A percentile compares a stretch with the other conserved stretches of the same genome.
Conservation (phyloP, 2,113 vertebrate genomes). For the Xenopus borealis region DNA sequence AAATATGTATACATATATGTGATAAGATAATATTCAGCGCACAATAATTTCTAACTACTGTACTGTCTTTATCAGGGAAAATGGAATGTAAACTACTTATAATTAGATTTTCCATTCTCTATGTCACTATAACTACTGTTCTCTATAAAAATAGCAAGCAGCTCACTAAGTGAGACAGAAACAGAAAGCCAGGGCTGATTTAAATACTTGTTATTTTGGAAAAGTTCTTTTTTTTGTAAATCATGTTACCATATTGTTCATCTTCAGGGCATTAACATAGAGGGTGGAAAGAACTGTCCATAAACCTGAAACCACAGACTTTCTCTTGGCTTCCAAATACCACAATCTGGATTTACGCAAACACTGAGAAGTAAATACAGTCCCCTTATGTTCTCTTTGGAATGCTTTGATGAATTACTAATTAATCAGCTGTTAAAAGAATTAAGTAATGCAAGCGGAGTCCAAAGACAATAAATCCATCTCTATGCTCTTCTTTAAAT, state of each 20-base stretch:
- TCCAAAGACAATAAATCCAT: neutral
- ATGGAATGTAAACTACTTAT: no score
- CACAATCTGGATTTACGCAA: slow-evolving; percentile 34
- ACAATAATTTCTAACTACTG: no score
- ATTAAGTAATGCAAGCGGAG: slow-evolving; percentile 5
- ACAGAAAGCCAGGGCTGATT: no score
- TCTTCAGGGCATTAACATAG: slow-evolving; percentile 15
- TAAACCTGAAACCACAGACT: slow-evolving; percentile 18
- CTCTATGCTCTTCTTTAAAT: neutral
- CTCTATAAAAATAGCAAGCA: no score
- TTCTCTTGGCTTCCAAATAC: slow-evolving; percentile 35
- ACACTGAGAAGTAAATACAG: slow-evolving; percentile 20
- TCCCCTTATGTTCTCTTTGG: slow-evolving; percentile 21
- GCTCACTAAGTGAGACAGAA: neutral
- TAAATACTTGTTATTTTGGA: slow-evolving; percentile 6
- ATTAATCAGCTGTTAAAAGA: slow-evolving; percentile 2
- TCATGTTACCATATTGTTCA: slow-evolving; percentile 9
- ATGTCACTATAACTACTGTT: no score
- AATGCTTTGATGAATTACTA: neutral
- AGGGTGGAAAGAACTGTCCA: slow-evolving; percentile 7
- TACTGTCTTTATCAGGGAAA: no score
- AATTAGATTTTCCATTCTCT: no score
- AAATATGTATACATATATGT: no score
- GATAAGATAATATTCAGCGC: no score
- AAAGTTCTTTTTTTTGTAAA: neutral